Evolutionary conservation across 2,888 invertebrate species (phyloP).

Genomic region (Mantis religiosa): DNA sequence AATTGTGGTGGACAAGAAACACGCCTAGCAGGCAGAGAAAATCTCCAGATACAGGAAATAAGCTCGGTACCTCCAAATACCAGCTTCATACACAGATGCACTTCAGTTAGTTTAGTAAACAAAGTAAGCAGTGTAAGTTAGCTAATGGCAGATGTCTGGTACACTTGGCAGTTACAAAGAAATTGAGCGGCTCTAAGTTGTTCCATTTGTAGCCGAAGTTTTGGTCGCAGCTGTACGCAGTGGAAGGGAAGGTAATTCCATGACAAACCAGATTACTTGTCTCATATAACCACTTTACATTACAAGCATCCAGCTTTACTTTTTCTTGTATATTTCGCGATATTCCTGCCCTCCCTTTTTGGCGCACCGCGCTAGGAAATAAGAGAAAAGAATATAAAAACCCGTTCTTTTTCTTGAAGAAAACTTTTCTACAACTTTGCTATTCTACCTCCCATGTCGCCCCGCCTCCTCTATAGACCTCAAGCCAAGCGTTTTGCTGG

Average conservation of each 20-base stretch:
- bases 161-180: no score
- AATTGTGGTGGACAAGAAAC: no score
- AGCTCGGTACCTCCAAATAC: no score
- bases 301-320: background rate
- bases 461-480: background rate
- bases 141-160: no score
- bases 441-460: background rate
- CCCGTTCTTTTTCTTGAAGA: background rate
- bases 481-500: background rate
- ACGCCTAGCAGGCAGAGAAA: no score
- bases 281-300: slow-evolving; percentile 13
- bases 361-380: background rate
- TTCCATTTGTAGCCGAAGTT: background rate
- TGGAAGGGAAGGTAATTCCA: background rate
- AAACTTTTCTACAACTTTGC: background rate
- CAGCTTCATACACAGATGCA: no score
- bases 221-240: background rate
- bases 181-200: no score
- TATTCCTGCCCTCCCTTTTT: background rate
- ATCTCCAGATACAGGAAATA: no score
- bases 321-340: background rate
- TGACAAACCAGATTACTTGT: slow-evolving; percentile 3
- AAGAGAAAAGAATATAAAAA: background rate
- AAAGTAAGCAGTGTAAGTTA: no score
- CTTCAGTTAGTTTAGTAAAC: no score